Conservation (phyloP, 2,113 vertebrate genomes). For the Chaetodon trifascialis region DNA sequence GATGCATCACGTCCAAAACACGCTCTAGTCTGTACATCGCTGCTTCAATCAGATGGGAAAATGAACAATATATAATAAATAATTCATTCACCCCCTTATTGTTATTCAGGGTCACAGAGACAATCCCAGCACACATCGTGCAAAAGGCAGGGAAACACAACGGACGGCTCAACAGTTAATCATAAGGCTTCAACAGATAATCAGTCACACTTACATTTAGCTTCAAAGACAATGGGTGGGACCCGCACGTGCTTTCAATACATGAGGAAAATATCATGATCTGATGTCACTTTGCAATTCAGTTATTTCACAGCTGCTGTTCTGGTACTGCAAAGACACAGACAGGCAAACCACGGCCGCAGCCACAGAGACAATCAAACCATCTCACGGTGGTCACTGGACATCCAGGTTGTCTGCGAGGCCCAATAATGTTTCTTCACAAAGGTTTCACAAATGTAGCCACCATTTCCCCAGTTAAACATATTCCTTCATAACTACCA, state of each 20-base stretch:
- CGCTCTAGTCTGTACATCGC: background rate
- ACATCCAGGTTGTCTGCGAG: conserved; percentile 25
- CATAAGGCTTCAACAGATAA: conserved; percentile 54
- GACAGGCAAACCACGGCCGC: conserved; percentile 7
- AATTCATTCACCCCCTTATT: conserved; percentile 62
- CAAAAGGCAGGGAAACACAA: conserved; percentile 51
- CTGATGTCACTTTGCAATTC: conserved; percentile 19
- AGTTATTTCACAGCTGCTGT: background rate
- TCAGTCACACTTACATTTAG: conserved; percentile 61
- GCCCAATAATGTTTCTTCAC: conserved; percentile 33
- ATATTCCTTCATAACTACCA: conserved; percentile 51
- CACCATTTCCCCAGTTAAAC: conserved; percentile 35
- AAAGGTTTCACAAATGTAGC: conserved; percentile 31
- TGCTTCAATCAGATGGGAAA: conserved; percentile 59
- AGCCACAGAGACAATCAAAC: conserved; percentile 20
- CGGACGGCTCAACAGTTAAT: conserved; percentile 58
- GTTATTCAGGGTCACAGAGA: conserved; percentile 75
- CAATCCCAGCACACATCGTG: conserved; percentile 42
- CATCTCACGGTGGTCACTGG: conserved; percentile 31
- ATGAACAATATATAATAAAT: conserved; percentile 72
- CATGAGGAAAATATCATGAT: conserved; percentile 8
- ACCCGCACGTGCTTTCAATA: conserved; percentile 32
- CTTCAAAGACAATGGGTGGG: conserved; percentile 45
- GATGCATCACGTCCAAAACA: conserved; percentile 45
- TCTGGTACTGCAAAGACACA: background rate